Evolutionary conservation across 2,888 invertebrate species (phyloP).

Genomic region (Coelopa pilipes): DNA sequence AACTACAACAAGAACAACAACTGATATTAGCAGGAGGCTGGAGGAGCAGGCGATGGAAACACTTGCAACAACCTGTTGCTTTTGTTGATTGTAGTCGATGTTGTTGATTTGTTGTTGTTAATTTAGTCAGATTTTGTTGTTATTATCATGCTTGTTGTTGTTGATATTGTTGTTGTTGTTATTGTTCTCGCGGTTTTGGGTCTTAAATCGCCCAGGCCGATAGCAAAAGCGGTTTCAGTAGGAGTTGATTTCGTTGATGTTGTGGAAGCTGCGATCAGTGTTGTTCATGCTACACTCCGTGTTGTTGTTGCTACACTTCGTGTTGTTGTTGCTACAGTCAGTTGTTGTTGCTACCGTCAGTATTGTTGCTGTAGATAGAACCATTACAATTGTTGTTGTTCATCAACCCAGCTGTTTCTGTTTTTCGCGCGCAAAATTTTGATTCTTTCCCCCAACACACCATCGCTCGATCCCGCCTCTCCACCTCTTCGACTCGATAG

Average conservation of each 20-base stretch:
- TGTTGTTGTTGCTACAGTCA: too few species aligned
- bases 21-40: background rate
- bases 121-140: background rate
- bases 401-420: slow-evolving; percentile 14
- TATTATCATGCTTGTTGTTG: background rate
- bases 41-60: background rate
- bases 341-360: background rate
- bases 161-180: background rate
- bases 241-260: background rate
- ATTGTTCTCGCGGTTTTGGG: background rate
- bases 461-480: too few species aligned
- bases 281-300: too few species aligned
- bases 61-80: slow-evolving; percentile 13
- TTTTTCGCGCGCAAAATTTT: slow-evolving; percentile 26
- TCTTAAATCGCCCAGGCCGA: too few species aligned
- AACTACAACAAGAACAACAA: background rate
- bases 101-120: background rate
- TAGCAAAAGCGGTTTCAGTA: too few species aligned
- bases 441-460: too few species aligned
- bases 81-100: background rate
- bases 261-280: too few species aligned
- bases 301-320: too few species aligned
- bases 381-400: background rate
- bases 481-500: too few species aligned
- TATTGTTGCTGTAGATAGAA: background rate